phyloP scores from a whole-genome alignment of 35 echinoderm and acorn worm genomes.

The Lytechinus variegatus region DNA sequence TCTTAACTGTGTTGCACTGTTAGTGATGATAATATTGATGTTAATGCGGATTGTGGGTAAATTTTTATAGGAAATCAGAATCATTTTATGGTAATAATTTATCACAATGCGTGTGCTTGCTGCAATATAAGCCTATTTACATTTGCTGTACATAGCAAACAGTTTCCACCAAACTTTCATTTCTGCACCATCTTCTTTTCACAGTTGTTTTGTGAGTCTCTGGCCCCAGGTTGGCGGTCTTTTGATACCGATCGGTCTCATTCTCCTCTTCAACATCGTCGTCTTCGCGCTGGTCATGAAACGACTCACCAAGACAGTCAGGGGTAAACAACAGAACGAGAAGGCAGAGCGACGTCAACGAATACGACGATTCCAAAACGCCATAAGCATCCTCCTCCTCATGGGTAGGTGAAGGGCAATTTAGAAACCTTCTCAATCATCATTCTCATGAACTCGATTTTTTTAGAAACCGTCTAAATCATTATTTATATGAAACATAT shows the following conservation, averaged over 20 bases:
- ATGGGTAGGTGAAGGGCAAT: conserved; percentile 37
- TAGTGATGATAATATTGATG: no score
- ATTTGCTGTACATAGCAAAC: neutral
- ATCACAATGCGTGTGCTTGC: no score
- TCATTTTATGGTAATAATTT: no score
- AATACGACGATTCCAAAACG: conserved; percentile 56
- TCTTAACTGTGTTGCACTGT: neutral
- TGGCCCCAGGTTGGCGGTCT: conserved; percentile 45
- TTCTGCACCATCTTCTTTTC: neutral
- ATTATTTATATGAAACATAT: no score
- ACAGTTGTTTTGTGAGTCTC: conserved; percentile 53
- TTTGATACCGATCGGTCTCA: conserved; percentile 52
- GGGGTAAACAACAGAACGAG: neutral
- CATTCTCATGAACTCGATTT: no score
- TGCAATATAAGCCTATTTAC: no score
- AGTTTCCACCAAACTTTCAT: neutral
- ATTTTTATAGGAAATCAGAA: no score
- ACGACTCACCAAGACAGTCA: conserved; percentile 38
- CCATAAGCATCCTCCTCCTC: conserved; percentile 57
- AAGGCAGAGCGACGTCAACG: conserved; percentile 37
- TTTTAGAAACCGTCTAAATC: no score
- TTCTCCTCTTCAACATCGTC: conserved; percentile 64
- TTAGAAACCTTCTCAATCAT: no score
- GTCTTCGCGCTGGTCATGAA: conserved; percentile 60
- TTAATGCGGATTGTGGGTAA: no score